Conservation (phyloP, 2,888 invertebrate species). For the Luperina nickerlii region DNA sequence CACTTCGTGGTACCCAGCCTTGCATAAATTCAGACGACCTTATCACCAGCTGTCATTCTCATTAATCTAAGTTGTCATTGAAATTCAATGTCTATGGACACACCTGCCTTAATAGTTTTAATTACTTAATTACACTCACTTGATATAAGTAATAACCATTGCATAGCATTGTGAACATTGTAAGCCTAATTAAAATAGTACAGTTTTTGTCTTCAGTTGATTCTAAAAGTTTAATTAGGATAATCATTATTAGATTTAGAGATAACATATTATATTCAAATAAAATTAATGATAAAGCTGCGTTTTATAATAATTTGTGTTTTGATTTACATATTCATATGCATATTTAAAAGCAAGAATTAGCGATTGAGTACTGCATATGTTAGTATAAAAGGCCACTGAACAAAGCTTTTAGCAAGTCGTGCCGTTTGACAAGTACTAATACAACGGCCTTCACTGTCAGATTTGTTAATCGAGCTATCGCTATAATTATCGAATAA, state of each 20-base stretch:
- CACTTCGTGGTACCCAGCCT: slow-evolving; percentile 17
- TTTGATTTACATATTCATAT: neutral
- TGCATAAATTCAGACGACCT: slow-evolving; percentile 31
- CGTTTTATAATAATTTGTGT: neutral
- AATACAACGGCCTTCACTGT: slow-evolving; percentile 59
- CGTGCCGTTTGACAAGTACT: slow-evolving; percentile 45
- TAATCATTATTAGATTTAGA: slow-evolving; percentile 41
- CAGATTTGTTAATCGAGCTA: slow-evolving; percentile 76
- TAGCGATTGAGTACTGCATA: neutral
- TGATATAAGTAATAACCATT: slow-evolving; percentile 37
- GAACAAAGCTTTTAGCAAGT: slow-evolving; percentile 45
- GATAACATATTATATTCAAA: slow-evolving; percentile 9
- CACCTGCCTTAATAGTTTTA: slow-evolving; percentile 59
- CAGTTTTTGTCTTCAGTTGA: slow-evolving; percentile 29
- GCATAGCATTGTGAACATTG: slow-evolving; percentile 28
- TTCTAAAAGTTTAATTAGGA: slow-evolving; percentile 40
- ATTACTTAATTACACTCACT: slow-evolving; percentile 55
- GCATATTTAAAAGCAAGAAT: slow-evolving; percentile 12
- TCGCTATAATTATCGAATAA: slow-evolving; percentile 79
- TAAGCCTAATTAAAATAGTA: slow-evolving; percentile 48
- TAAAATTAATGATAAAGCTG: slow-evolving; percentile 3
- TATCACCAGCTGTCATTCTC: slow-evolving; percentile 48
- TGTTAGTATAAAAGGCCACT: slow-evolving; percentile 17
- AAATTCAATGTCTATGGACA: slow-evolving; percentile 53
- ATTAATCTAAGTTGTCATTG: slow-evolving; percentile 57